These are phyloP conservation scores for Turritopsis dohrnii DNA, from an alignment of 30 jellyfish, hydroid and myxozoan species.

Conservation along the genomic window DNA sequence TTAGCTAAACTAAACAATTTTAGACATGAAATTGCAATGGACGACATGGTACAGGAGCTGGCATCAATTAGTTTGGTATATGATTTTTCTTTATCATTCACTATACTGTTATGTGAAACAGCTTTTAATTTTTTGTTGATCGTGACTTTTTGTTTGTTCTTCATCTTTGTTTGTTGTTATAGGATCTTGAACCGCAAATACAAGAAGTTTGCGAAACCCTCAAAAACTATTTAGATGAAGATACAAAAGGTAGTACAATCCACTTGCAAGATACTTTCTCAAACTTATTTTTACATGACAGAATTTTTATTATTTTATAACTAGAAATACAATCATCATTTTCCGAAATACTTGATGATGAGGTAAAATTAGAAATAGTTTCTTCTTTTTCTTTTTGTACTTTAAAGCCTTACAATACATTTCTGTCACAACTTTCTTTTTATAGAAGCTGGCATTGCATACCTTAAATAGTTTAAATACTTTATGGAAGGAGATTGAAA, in stretches of 20 bases:
- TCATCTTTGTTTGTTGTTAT: not conserved
- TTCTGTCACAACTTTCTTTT: not conserved
- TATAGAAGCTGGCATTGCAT: not conserved
- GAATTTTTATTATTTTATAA: too few species aligned
- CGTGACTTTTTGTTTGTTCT: too few species aligned
- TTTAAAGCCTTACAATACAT: not conserved
- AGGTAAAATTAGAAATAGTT: not conserved
- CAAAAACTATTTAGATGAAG: not conserved
- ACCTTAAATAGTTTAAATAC: not conserved
- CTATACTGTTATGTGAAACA: not conserved
- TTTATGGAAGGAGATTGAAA: not conserved
- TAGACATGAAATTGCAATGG: conserved; percentile 7
- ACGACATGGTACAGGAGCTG: conserved; percentile 2
- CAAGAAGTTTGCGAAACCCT: not conserved
- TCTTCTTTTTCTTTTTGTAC: not conserved
- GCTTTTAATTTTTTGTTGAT: too few species aligned
- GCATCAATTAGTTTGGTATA: conserved; percentile 16
- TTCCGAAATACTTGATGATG: not conserved
- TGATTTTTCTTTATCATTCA: not conserved
- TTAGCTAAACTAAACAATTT: not conserved
- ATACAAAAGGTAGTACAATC: not conserved
- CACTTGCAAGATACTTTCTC: too few species aligned
- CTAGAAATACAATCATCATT: not conserved
- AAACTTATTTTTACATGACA: not conserved
- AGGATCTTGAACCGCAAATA: conserved; percentile 3